phyloP scores from a whole-genome alignment of 2,113 vertebrate genomes.

The Crotalus helleri region DNA sequence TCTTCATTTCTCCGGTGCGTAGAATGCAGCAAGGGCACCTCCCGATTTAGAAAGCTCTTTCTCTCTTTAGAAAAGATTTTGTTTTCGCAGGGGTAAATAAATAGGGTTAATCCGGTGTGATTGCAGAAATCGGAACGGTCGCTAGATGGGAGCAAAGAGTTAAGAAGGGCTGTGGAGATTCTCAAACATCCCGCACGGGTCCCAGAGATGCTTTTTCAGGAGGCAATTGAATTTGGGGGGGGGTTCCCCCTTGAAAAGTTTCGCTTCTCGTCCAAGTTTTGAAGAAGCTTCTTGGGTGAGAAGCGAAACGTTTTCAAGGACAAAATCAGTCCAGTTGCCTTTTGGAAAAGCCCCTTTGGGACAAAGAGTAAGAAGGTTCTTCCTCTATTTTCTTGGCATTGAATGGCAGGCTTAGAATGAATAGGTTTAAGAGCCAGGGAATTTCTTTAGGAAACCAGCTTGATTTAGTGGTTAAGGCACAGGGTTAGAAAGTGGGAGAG shows the following conservation, averaged over 20 bases:
- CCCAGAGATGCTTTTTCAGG: background rate
- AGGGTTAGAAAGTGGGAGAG: background rate
- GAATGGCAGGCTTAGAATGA: background rate
- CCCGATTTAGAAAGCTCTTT: background rate
- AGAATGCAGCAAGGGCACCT: background rate
- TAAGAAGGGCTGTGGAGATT: background rate
- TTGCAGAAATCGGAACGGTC: background rate
- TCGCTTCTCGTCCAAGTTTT: background rate
- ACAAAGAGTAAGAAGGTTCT: background rate
- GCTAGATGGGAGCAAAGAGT: background rate
- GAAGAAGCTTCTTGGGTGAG: background rate
- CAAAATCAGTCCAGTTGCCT: background rate
- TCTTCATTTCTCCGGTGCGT: background rate
- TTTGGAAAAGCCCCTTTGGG: background rate
- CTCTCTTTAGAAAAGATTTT: background rate
- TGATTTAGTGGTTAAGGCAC: background rate
- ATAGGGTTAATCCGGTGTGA: background rate
- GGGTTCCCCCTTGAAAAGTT: background rate
- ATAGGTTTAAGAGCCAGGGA: background rate
- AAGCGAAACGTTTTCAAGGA: background rate
- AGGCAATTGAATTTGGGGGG: background rate
- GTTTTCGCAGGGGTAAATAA: background rate
- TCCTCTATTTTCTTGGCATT: background rate
- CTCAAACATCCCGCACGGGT: background rate
- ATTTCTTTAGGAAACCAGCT: background rate